Evolutionary conservation across 2,113 vertebrate species (phyloP), one percentile per base, ranked within the genome.

Genomic region (Mesembrinibis cayennensis): DNA sequence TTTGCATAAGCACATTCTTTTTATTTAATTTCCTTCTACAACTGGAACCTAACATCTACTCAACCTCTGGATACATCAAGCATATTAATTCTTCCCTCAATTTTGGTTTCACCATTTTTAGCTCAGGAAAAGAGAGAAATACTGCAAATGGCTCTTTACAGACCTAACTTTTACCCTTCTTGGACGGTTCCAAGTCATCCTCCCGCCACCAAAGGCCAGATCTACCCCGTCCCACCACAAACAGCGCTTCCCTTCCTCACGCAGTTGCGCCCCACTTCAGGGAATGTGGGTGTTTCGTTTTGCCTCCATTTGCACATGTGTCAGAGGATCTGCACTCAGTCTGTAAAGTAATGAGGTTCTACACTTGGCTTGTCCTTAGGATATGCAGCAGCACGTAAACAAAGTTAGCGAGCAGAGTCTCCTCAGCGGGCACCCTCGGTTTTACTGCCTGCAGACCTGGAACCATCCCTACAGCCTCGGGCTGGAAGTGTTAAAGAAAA

Each of bases 231-330:
- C 14, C 30, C 69, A 66, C 50, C 59, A 34, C 34, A 63, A 58
- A 40, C 4, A 13, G 32, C 6, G 8, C 13, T 7, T 11, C 42
- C 34, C 12, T 9, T n/a, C 56, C 38, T 29, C 42, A 5, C 0
- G 11, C 22, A 52, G 49, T 4, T 15, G 25, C 13, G 25, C 25
- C n/a, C 0, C 34, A 1, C 82, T 45, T 29, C 36, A 53, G 12
- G 45, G 32, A 29, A 69, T 8, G 0, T 0, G 32, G 34, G 66
- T 1, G 7, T 16, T 70, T 32, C 16, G 1, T 4, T 47, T 61
- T 58, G 3, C 6, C 45, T 56, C 62, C 23, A 6, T 47, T 22
- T 7, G 16, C 9, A n/a, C 13, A 1, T 15, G 15, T 80, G 49
- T 32, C 76, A 63, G 76, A 47, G 45, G 44, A 47, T 5, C 40